Evolutionary conservation across 1,140 invertebrate genomes (phyloP), one percentile per base, ranked within the genome.

Genomic region (Drosophila tsacasi): DNA sequence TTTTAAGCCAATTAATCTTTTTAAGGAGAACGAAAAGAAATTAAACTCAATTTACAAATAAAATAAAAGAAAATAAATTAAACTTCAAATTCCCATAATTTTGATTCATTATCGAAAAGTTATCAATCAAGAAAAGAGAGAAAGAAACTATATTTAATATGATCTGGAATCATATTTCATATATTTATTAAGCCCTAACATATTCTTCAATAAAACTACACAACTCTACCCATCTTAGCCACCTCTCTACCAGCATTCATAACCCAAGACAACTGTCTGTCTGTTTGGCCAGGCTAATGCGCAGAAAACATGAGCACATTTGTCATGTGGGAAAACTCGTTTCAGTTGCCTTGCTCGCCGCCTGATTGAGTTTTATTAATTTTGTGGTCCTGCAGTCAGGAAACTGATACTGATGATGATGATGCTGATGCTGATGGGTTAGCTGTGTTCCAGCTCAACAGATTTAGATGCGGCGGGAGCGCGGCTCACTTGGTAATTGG

Each of bases 291-390:
- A 67, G 65, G 71, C 65, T 84, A 89, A 87, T 89, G 83, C 50
- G 73, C 68, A 78, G 58, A 81, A 74, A 64, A 72, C 67, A 61
- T 76, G 58, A 50, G 44, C 52, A 66, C 64, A 67, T 81, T 69
- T 71, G 63, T 76, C 65, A 81, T 52, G 55, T 58, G 59, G 61
- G 37, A 21, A 61, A 79, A 47, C 69, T 39, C 39, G 50, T 63
- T 58, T 46, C 27, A 62, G 57, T 59, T 50, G 15, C 7, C 46
- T 25, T 42, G 40, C 40, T 19, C 39, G 8, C 72, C 25, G 57
- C 44, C 49, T 76, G 80, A 86, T 87, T 87, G 80, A 87, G 83
- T 83, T 86, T 83, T 86, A 86, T 89, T 86, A 86, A 89, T 86
- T 86, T 86, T 80, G 77, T 73, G 67, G 54, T 68, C 82, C 69